Base-by-base conservation (phyloP, 1,140 invertebrate species). In the Holcopasites calliopsidis region DNA sequence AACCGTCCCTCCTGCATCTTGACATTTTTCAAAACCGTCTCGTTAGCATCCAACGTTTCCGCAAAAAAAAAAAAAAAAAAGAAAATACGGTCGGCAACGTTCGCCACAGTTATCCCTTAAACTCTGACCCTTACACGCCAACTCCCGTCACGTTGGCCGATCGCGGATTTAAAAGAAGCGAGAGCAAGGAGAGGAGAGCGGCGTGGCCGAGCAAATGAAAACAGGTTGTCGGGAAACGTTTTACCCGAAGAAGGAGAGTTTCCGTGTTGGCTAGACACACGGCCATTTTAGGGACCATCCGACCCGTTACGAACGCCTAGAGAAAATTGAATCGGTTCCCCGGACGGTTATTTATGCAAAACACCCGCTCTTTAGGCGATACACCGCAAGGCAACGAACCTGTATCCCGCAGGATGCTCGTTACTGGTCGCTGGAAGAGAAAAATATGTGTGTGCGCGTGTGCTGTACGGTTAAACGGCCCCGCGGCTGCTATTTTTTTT, bases 291-390 rank as follows among this genome's bases (percentile, higher is more conserved):
- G 81, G 76, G 52, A 77, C 62, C 66, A 28, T 26, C 52, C 66
- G 52, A 76, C 62, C 74, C 65, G 79, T 62, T 62, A 82, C 70
- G 44, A 62, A 75, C 57, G 50, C 31, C 79, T 81, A 73, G 60
- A 78, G 79, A 82, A 83, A 83, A 82, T 83, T 82, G 81, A 83
- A 82, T 83, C 76, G 60, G 70, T 33, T 78, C 70, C 42, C 70
- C 54, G 54, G 42, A 79, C 76, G 71, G 79, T 83, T 83, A 82
- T 82, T 83, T 79, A 83, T 83, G 81, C 79, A 83, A 83, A 83
- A 83, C 38, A 79, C 10, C 75, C 64, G 68, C 42, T 71, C 70
- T 83, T 79, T 71, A 78, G 49, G 65, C 71, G 58, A 66, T 75
- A 75, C 31, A 78, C 70, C 71, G 42, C 57, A 60, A 47, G n/a